A percentile compares a stretch with the other conserved stretches of the same genome.
Evolutionary conservation across 2,888 invertebrate species (phyloP).

Genomic region (Pterobdella sp.): DNA sequence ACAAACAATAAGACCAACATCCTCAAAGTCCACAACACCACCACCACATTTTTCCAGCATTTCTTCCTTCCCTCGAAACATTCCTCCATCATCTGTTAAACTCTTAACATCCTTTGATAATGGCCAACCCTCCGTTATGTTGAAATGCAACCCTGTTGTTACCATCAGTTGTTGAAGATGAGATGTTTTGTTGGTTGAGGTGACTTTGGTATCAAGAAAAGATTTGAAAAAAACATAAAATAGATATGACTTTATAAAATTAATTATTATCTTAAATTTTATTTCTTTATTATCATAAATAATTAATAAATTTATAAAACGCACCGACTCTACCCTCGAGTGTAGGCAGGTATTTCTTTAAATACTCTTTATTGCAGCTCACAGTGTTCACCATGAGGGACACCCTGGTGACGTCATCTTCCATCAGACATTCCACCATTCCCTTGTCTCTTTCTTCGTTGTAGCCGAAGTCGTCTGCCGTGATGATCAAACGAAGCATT

Average conservation of each 20-base stretch:
- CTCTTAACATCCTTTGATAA: too few species aligned
- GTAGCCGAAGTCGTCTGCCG: constrained; percentile 19
- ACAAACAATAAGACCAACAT: too few species aligned
- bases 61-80: not conserved
- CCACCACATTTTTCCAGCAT: not conserved
- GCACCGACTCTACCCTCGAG: not conserved
- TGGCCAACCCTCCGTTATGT: not conserved
- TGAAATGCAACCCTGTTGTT: constrained; percentile 8
- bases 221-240: too few species aligned
- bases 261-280: not conserved
- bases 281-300: not conserved
- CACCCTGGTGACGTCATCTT: not conserved
- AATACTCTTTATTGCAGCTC: not conserved
- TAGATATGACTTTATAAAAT: constrained; percentile 21
- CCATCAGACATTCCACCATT: constrained; percentile 1
- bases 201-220: too few species aligned
- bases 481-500: too few species aligned
- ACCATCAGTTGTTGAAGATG: too few species aligned
- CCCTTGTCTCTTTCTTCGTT: constrained; percentile 17
- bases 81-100: not conserved
- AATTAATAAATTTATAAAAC: not conserved
- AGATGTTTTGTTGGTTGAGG: too few species aligned
- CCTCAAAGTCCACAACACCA: too few species aligned
- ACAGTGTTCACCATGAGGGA: constrained; percentile 14
- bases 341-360: not conserved